Conservation (phyloP, 2,888 invertebrate species). For the Crossocerus cetratus region DNA sequence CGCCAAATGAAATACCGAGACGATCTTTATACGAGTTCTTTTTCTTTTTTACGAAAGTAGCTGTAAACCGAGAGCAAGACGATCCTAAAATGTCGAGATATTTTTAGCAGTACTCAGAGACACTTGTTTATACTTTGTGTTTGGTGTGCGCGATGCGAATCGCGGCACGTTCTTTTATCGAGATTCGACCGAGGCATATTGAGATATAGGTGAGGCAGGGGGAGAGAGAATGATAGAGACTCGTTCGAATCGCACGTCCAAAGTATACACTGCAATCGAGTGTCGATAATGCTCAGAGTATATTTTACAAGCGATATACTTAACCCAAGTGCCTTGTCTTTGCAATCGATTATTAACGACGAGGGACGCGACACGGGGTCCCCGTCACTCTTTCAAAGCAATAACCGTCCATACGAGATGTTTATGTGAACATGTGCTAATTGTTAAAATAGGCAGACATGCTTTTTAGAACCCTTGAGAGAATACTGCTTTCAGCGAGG, state of each 20-base stretch:
- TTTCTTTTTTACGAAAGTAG: slow-evolving; percentile 34
- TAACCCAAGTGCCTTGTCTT: slow-evolving; percentile 71
- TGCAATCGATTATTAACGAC: slow-evolving; percentile 63
- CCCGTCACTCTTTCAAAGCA: slow-evolving; percentile 65
- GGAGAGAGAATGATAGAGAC: not conserved
- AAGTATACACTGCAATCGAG: slow-evolving; percentile 41
- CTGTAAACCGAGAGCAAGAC: slow-evolving; percentile 13
- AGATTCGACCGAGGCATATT: not conserved
- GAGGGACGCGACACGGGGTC: slow-evolving; percentile 38
- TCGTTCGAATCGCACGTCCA: slow-evolving; percentile 43
- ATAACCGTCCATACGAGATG: slow-evolving; percentile 75
- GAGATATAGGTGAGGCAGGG: too few species aligned
- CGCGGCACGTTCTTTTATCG: slow-evolving; percentile 19
- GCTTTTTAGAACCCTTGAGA: slow-evolving; percentile 59
- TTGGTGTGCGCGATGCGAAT: slow-evolving; percentile 7
- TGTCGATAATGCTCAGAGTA: slow-evolving; percentile 46
- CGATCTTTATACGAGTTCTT: slow-evolving; percentile 37
- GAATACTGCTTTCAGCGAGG: slow-evolving; percentile 48
- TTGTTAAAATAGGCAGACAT: slow-evolving; percentile 66
- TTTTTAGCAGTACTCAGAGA: slow-evolving; percentile 39
- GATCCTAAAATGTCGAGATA: slow-evolving; percentile 45
- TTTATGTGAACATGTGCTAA: slow-evolving; percentile 68
- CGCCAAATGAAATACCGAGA: slow-evolving; percentile 27
- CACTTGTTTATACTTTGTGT: slow-evolving; percentile 36
- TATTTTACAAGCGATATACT: slow-evolving; percentile 57